A percentile compares a stretch with the other conserved stretches of the same genome.
Conservation (phyloP, 1,140 invertebrate genomes). For the Sesamia nonagrioides region DNA sequence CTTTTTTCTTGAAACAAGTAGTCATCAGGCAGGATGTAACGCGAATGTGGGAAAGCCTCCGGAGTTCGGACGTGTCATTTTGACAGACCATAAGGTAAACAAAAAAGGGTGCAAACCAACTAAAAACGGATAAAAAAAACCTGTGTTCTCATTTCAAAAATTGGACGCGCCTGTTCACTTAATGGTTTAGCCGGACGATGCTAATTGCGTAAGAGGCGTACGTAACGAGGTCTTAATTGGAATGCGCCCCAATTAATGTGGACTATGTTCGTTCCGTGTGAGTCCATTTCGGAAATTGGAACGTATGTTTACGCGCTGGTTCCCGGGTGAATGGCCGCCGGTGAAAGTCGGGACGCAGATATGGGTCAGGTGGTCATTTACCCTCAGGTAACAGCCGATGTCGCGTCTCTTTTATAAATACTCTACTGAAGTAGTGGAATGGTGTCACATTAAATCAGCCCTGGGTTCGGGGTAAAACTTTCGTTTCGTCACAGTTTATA, state of each 20-base stretch:
- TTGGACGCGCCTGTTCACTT: conserved; percentile 51
- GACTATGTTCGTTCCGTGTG: conserved; percentile 58
- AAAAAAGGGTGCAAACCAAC: not conserved
- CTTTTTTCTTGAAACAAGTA: not conserved
- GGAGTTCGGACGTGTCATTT: not conserved
- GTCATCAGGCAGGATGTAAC: not conserved
- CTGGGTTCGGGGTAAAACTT: conserved; percentile 6
- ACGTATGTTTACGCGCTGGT: conserved; percentile 72
- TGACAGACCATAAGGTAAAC: not conserved
- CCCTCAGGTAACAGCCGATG: conserved; percentile 68
- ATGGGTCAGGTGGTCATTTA: conserved; percentile 85
- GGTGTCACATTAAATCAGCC: conserved; percentile 37
- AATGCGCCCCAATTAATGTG: conserved; percentile 83
- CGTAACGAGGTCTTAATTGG: conserved; percentile 83
- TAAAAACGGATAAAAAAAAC: conserved; percentile 26
- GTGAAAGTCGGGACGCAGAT: conserved; percentile 79
- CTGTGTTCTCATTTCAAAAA: conserved; percentile 45
- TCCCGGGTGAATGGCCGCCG: conserved; percentile 81
- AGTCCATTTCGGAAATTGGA: conserved; percentile 73
- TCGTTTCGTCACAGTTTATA: not conserved
- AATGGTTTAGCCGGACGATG: conserved; percentile 61
- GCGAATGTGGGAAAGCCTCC: not conserved
- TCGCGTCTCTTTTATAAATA: conserved; percentile 52
- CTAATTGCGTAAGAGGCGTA: conserved; percentile 82
- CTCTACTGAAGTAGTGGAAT: conserved; percentile 25